Conservation (phyloP, 2,797 vertebrate genomes). For the Phrynocephalus forsythii region DNA sequence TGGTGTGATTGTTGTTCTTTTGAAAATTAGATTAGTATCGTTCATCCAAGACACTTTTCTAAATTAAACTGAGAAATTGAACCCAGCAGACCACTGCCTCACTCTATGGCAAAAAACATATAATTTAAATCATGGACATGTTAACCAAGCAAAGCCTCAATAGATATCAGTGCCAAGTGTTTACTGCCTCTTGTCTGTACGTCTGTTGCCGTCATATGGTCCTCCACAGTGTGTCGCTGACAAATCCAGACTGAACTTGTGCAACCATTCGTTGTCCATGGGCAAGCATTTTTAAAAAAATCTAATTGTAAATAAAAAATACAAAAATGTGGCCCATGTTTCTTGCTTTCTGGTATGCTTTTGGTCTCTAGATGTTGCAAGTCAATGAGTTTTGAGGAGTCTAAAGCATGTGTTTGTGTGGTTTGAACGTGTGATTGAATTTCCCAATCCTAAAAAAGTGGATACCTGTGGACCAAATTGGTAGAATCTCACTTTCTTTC, state of each 20-base stretch:
- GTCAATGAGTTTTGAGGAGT: neutral
- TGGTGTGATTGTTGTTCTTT: neutral
- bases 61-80: slow-evolving; percentile 19
- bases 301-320: slow-evolving; percentile 54
- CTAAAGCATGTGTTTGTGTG: neutral
- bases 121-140: neutral
- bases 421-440: neutral
- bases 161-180: slow-evolving; percentile 22
- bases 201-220: slow-evolving; percentile 2
- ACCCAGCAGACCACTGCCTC: slow-evolving; percentile 29
- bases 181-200: slow-evolving; percentile 27
- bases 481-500: neutral
- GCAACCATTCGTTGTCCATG: slow-evolving; percentile 26
- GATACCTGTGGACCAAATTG: neutral
- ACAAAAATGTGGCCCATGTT: slow-evolving; percentile 31
- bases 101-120: slow-evolving; percentile 9
- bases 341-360: slow-evolving; percentile 18
- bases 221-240: slow-evolving; percentile 20
- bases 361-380: slow-evolving; percentile 1
- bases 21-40: slow-evolving; percentile 11
- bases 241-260: slow-evolving; percentile 26
- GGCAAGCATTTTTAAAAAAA: slow-evolving; percentile 46
- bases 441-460: neutral
- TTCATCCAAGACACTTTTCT: slow-evolving; percentile 5
- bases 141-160: slow-evolving; percentile 33